A percentile compares a stretch with the other conserved stretches of the same genome.
These are phyloP conservation scores for Scelioninae gen. 2 DNA, from an alignment of 2,888 invertebrate species.

Conservation along the genomic window DNA sequence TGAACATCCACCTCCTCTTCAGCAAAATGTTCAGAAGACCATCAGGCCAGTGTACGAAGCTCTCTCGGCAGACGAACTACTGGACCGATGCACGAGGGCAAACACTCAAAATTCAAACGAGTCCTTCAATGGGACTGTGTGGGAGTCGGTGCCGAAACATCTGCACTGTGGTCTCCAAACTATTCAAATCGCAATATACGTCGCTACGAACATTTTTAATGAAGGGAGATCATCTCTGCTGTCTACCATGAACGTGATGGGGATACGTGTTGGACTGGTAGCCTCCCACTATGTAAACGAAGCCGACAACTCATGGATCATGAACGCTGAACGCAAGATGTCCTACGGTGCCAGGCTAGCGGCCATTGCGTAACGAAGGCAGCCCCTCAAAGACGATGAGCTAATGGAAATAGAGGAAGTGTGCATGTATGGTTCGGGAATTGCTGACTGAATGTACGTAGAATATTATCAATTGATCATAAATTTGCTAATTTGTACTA, in stretches of 20 bases:
- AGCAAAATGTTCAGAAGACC: slow-evolving; percentile 32
- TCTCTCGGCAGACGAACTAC: slow-evolving; percentile 59
- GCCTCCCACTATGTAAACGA: slow-evolving; percentile 16
- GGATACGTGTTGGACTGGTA: slow-evolving; percentile 11
- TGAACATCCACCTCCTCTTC: slow-evolving; percentile 30
- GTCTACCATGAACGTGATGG: slow-evolving; percentile 5
- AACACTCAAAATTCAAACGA: slow-evolving; percentile 67
- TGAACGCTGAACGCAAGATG: slow-evolving; percentile 10
- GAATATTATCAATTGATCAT: slow-evolving; percentile 9
- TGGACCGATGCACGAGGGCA: slow-evolving; percentile 65
- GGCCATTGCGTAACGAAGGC: slow-evolving; percentile 18
- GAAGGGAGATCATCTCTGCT: slow-evolving; percentile 26
- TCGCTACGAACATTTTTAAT: slow-evolving; percentile 56
- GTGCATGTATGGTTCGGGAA: no score
- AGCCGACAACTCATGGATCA: slow-evolving; percentile 7
- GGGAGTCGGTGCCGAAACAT: slow-evolving; percentile 64
- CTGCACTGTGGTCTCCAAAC: slow-evolving; percentile 49
- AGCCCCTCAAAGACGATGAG: slow-evolving; percentile 7
- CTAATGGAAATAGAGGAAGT: slow-evolving; percentile 15
- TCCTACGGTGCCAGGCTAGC: no score
- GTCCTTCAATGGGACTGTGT: slow-evolving; percentile 66
- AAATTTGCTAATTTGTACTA: slow-evolving; percentile 2
- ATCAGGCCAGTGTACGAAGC: slow-evolving; percentile 39
- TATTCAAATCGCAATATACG: slow-evolving; percentile 58
- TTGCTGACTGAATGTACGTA: no score